Percentiles rank a stretch among this genome's conserved stretches.
Conservation (phyloP, 1,140 invertebrate genomes). For the Drosophila bocqueti region DNA sequence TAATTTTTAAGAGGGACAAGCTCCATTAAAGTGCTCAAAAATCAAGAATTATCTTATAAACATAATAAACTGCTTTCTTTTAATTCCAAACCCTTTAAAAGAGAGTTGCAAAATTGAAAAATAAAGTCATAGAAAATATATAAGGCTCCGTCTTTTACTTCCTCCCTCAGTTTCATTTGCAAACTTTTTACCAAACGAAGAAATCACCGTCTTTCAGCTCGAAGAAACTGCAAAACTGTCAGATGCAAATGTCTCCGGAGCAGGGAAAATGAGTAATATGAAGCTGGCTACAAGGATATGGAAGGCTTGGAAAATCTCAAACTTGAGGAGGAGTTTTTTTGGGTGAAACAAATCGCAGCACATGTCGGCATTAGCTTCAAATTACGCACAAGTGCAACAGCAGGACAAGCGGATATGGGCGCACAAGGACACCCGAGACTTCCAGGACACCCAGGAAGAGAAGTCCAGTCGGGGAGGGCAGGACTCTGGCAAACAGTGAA, state of each 20-base stretch:
- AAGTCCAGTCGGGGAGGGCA: conserved; percentile 19
- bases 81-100: not conserved
- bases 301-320: conserved; percentile 16
- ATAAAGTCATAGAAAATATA: not conserved
- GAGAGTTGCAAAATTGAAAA: not conserved
- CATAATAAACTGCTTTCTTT: no score
- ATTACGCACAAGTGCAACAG: conserved; percentile 73
- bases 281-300: conserved; percentile 13
- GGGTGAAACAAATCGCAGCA: conserved; percentile 69
- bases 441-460: conserved; percentile 23
- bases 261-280: conserved; percentile 46
- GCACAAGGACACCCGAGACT: conserved; percentile 28
- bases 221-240: conserved; percentile 26
- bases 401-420: conserved; percentile 8
- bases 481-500: conserved; percentile 42
- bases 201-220: not conserved
- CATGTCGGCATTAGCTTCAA: conserved; percentile 75
- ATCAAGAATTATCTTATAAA: not conserved
- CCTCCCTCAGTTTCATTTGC: not conserved
- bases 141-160: not conserved
- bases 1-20: not conserved
- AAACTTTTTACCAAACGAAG: conserved; percentile 6
- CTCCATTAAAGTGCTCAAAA: not conserved
- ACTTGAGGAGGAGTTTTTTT: conserved; percentile 6
- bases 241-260: conserved; percentile 46